Percentiles rank a stretch among this genome's conserved stretches.
Conservation (phyloP, 2,888 invertebrate genomes). For the Amphipyra tragopoginis region DNA sequence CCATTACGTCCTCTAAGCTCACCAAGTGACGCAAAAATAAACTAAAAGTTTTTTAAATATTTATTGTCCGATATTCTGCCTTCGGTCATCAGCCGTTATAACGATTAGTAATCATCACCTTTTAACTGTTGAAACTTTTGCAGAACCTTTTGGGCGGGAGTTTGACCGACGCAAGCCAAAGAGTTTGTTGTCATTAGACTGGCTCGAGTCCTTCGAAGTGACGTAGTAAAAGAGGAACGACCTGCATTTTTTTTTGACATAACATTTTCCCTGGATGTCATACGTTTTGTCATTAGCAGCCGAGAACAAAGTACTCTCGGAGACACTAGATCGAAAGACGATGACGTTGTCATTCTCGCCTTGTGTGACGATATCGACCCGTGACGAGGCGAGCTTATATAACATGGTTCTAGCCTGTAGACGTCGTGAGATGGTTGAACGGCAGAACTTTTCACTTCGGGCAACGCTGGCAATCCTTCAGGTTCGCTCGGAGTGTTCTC, state of each 20-base stretch:
- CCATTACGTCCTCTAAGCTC: no score
- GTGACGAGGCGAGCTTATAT: conserved; percentile 75
- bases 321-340: conserved; percentile 70
- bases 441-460: conserved; percentile 65
- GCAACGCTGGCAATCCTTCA: conserved; percentile 71
- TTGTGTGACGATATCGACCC: conserved; percentile 70
- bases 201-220: conserved; percentile 43
- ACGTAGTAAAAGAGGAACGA: conserved; percentile 6
- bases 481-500: conserved; percentile 64
- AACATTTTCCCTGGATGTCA: conserved; percentile 62
- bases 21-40: no score
- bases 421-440: conserved; percentile 63
- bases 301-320: conserved; percentile 75
- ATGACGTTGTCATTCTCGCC: conserved; percentile 67
- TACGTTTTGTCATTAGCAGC: conserved; percentile 67
- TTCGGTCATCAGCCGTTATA: background rate
- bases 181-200: conserved; percentile 70
- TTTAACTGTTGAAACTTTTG: conserved; percentile 76
- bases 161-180: conserved; percentile 63
- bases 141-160: conserved; percentile 76
- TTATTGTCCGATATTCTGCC: no score
- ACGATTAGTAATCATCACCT: conserved; percentile 59
- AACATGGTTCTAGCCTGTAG: conserved; percentile 75
- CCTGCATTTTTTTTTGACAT: conserved; percentile 50
- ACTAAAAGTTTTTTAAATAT: no score